phyloP scores from a whole-genome alignment of 2,113 vertebrate genomes.

The Baryphthengus martii region DNA sequence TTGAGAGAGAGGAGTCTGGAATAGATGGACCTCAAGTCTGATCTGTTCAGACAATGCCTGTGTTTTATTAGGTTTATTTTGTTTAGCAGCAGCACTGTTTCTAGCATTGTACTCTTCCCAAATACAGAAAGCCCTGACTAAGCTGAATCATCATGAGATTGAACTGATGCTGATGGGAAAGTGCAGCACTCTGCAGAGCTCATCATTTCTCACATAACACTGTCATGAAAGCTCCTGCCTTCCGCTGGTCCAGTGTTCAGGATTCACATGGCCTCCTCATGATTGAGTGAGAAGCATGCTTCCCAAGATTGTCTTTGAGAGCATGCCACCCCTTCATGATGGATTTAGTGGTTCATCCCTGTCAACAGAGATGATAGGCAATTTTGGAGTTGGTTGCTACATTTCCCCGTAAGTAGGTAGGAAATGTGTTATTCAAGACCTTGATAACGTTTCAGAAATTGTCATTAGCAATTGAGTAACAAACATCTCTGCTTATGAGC shows the following conservation, averaged over 20 bases:
- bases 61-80: conserved; percentile 55
- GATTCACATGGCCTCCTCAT: not conserved
- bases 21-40: conserved; percentile 15
- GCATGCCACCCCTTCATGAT: not conserved
- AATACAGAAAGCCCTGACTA: conserved; percentile 23
- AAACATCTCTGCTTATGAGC: not conserved
- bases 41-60: conserved; percentile 13
- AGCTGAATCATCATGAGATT: conserved; percentile 22
- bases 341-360: not conserved
- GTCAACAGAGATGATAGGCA: not conserved
- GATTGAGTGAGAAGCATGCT: not conserved
- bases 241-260: not conserved
- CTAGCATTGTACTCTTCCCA: not conserved
- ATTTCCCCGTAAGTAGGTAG: not conserved
- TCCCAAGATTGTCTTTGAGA: not conserved
- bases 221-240: not conserved
- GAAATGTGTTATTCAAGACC: not conserved
- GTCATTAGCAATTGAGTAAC: not conserved
- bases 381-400: not conserved
- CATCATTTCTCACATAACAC: not conserved
- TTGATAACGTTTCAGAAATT: not conserved
- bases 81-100: conserved; percentile 24
- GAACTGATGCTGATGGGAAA: conserved; percentile 61
- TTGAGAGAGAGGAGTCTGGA: not conserved
- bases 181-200: not conserved